These are phyloP conservation scores for Ennomos fuscantarius DNA, from an alignment of 2,888 invertebrate species.

Conservation along the genomic window DNA sequence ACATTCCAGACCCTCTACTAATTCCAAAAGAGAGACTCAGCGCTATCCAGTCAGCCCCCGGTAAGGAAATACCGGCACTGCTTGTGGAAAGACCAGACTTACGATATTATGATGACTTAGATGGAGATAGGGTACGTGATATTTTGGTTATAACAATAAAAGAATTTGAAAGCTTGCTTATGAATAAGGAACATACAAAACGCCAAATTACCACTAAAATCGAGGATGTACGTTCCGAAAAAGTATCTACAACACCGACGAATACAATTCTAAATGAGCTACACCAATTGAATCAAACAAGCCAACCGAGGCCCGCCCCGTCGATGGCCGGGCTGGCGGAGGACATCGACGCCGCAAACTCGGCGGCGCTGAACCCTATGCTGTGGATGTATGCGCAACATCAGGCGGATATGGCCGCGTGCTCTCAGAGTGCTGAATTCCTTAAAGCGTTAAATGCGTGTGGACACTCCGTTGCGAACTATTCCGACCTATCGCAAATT, in stretches of 20 bases:
- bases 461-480: constrained; percentile 77
- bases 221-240: constrained; percentile 5
- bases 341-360: constrained; percentile 89
- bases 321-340: constrained; percentile 81
- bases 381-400: constrained; percentile 88
- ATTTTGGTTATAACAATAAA: constrained; percentile 89
- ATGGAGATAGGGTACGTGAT: constrained; percentile 87
- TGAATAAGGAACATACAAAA: neutral
- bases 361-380: constrained; percentile 90
- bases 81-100: constrained; percentile 89
- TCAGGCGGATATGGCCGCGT: constrained; percentile 83
- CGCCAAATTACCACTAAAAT: constrained; percentile 1
- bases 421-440: constrained; percentile 84
- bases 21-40: constrained; percentile 91
- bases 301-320: constrained; percentile 65
- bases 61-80: constrained; percentile 90
- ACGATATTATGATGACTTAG: constrained; percentile 86
- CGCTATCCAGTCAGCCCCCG: constrained; percentile 89
- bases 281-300: constrained; percentile 56
- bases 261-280: constrained; percentile 39
- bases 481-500: constrained; percentile 81
- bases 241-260: constrained; percentile 34
- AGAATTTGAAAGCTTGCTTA: constrained; percentile 87
- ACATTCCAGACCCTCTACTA: constrained; percentile 92
- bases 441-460: constrained; percentile 83